These are phyloP conservation scores for Mustela lutreola DNA, from an alignment of 2,113 vertebrate genomes.

Conservation along the genomic window DNA sequence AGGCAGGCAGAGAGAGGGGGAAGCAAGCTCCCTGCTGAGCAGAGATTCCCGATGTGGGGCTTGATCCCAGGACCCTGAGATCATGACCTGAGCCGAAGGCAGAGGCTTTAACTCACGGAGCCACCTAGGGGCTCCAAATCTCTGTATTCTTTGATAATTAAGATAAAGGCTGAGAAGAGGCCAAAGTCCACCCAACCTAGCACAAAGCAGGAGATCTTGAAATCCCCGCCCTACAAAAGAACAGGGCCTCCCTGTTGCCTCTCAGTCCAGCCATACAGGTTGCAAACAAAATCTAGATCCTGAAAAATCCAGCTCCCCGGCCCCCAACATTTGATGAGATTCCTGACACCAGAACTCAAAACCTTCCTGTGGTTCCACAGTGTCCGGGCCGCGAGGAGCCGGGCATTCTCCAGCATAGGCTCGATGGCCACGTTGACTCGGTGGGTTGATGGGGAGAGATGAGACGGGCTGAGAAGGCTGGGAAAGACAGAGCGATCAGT, in stretches of 20 bases:
- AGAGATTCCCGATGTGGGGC: too few relatives aligned
- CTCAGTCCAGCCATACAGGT: background rate
- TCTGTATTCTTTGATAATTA: background rate
- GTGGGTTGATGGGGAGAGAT: background rate
- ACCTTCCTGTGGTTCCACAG: background rate
- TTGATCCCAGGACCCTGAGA: too few relatives aligned
- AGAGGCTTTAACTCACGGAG: too few relatives aligned
- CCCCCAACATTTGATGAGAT: background rate
- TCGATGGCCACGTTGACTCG: background rate
- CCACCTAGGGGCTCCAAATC: background rate
- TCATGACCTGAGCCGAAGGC: too few relatives aligned
- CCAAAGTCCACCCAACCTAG: background rate
- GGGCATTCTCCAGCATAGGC: background rate
- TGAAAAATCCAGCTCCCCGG: background rate
- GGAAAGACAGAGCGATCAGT: background rate
- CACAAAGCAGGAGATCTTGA: background rate
- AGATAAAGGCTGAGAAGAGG: background rate
- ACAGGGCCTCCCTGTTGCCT: background rate
- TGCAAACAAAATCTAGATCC: background rate
- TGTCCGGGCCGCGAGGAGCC: background rate
- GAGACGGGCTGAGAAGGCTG: background rate
- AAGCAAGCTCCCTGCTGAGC: too few relatives aligned
- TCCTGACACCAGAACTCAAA: background rate
- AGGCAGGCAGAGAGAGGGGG: too few relatives aligned
- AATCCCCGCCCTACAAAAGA: background rate